Evolutionary conservation across 2,888 invertebrate genomes (phyloP).

Genomic region (Ophion ellenae): DNA sequence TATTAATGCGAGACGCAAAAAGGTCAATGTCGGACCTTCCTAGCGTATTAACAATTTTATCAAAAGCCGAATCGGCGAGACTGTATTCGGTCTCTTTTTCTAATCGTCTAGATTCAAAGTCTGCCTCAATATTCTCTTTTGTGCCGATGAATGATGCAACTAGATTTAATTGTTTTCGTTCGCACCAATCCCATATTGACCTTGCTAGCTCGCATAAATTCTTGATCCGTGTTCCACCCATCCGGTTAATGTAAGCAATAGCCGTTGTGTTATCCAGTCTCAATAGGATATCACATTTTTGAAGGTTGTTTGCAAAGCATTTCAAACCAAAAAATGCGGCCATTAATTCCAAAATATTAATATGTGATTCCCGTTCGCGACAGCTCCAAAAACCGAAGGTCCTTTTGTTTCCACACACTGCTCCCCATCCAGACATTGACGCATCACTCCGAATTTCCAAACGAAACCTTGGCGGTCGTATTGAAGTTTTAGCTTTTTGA

Average conservation of each 20-base stretch:
- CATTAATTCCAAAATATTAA: constrained; percentile 45
- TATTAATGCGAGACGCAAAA: constrained; percentile 33
- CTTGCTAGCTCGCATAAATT: constrained; percentile 29
- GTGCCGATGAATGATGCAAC: constrained; percentile 47
- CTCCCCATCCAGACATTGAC: constrained; percentile 25
- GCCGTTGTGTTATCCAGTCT: constrained; percentile 60
- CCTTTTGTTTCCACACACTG: constrained; percentile 10
- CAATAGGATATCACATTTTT: constrained; percentile 44
- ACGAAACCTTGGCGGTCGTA: neutral
- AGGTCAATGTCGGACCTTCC: constrained; percentile 38
- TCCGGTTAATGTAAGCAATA: constrained; percentile 54
- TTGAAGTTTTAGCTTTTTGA: constrained; percentile 5
- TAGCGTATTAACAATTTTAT: neutral
- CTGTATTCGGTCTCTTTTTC: constrained; percentile 41
- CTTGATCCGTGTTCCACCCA: constrained; percentile 35
- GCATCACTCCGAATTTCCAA: constrained; percentile 17
- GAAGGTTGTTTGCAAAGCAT: constrained; percentile 37
- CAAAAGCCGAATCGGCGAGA: constrained; percentile 34
- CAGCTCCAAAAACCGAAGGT: constrained; percentile 49
- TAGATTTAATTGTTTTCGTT: constrained; percentile 30
- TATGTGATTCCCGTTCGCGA: constrained; percentile 20
- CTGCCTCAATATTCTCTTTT: constrained; percentile 40
- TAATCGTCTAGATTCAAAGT: constrained; percentile 33
- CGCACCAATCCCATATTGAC: constrained; percentile 57
- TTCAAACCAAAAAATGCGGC: constrained; percentile 54